Percentiles rank a stretch among this genome's conserved stretches.
Evolutionary conservation across 2,797 vertebrate genomes (phyloP).

Genomic region (Danio choprae): DNA sequence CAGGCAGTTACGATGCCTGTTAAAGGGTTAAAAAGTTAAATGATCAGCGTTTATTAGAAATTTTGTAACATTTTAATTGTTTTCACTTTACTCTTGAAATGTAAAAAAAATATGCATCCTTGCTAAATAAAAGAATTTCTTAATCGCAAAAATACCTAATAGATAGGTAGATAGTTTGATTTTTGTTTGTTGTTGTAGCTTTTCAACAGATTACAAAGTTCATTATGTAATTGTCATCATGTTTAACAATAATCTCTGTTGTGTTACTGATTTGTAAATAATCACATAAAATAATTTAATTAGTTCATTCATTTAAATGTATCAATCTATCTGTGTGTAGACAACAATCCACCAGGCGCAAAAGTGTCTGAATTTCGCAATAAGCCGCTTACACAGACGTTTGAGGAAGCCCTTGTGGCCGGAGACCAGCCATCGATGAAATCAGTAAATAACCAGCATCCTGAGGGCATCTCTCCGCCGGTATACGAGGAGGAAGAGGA

Average conservation of each 20-base stretch:
- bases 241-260: too few relatives aligned
- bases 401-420: conserved; percentile 61
- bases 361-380: conserved; percentile 53
- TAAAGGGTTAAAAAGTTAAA: too few relatives aligned
- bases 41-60: too few relatives aligned
- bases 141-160: too few relatives aligned
- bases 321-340: conserved; percentile 44
- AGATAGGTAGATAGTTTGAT: too few relatives aligned
- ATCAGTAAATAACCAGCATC: background rate
- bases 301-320: background rate
- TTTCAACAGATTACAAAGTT: background rate
- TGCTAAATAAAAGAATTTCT: background rate
- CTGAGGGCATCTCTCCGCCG: conserved; percentile 12
- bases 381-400: conserved; percentile 36
- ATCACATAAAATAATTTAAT: background rate
- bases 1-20: too few relatives aligned
- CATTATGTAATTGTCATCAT: too few relatives aligned
- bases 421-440: conserved; percentile 40
- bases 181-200: too few relatives aligned
- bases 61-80: background rate
- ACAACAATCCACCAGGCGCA: background rate
- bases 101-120: too few relatives aligned
- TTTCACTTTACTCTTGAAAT: background rate
- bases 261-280: background rate
- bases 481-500: conserved; percentile 52